Base-by-base conservation (phyloP, 2,888 invertebrate species). In the Dolichopus griseipennis region DNA sequence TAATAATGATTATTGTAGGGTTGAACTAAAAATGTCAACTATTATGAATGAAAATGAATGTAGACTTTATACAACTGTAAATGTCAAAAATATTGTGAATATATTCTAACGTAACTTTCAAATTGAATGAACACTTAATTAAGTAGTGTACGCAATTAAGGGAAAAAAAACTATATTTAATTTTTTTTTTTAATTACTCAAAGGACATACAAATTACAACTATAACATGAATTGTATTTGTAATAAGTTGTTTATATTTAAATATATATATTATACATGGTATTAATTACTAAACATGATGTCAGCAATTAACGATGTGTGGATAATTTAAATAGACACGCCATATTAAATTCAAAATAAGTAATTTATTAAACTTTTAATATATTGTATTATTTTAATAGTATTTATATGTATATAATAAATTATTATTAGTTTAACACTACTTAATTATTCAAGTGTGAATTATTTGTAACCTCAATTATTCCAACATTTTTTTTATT, bases 231-330 rank as follows among this genome's bases (percentile, higher is more conserved):
- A 52, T 6, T n/a, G 18, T 52, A 52, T 18, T 52, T 52, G 5
- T n/a, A 12, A 52, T 6, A 52, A 52, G 9, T 52, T 12, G 18
- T 52, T 37, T 9, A 37, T 37, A 2, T 52, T 52, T 52, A 12
- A 52, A 52, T 18, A 18, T n/a, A n/a, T n/a, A n/a, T n/a, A n/a
- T n/a, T 27, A 27, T 27, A 27, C 5, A 27, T 27, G 5, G 5
- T 52, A 15, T 52, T 52, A 52, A 52, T 52, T 52, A 52, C 18
- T 52, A 43, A 15, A 52, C 18, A 52, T 52, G 52, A 52, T 52
- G 52, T 52, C 52, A 52, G n/a, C 52, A 52, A 52, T 52, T 52
- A 52, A 52, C 52, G 52, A 52, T 52, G 52, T 52, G 52, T 52
- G 52, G 52, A 52, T 52, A 18, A 52, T 52, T 52, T 52, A 52